Evolutionary conservation across 2,113 vertebrate genomes (phyloP).

Genomic region (Phylloscopus trochilus): DNA sequence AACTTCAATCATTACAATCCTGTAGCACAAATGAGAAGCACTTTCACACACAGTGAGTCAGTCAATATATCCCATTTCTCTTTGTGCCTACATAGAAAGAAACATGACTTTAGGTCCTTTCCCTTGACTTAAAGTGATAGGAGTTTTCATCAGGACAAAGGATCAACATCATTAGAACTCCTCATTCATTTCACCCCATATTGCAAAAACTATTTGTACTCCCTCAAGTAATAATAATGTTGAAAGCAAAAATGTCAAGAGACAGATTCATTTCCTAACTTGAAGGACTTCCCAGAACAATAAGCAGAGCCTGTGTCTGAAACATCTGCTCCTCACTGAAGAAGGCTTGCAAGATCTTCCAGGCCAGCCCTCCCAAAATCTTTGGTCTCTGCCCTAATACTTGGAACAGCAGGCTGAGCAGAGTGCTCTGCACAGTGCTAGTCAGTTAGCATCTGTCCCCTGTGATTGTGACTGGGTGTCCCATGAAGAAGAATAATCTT

Average conservation of each 20-base stretch:
- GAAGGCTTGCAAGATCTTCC: background rate
- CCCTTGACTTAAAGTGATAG: background rate
- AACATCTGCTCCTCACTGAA: background rate
- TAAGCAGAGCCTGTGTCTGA: background rate
- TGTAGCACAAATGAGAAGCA: background rate
- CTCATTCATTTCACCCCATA: background rate
- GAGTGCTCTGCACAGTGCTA: background rate
- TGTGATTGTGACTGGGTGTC: background rate
- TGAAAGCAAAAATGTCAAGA: slow-evolving; percentile 4
- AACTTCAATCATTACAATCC: background rate
- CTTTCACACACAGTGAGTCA: background rate
- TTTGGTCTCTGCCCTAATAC: background rate
- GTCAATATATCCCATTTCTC: background rate
- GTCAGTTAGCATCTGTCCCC: background rate
- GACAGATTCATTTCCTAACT: background rate
- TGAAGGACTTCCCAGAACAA: slow-evolving; percentile 25
- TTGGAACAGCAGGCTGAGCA: background rate
- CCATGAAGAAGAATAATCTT: background rate
- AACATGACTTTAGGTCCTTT: background rate
- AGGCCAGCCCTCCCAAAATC: background rate
- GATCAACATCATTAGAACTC: background rate
- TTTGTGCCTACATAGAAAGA: background rate
- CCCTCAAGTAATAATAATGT: background rate
- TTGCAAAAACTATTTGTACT: slow-evolving; percentile 3
- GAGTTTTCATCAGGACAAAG: slow-evolving; percentile 2